A percentile compares a stretch with the other conserved stretches of the same genome.
phyloP scores from a whole-genome alignment of 53 echinoderm and acorn worm species.

The Arbacia lixula region DNA sequence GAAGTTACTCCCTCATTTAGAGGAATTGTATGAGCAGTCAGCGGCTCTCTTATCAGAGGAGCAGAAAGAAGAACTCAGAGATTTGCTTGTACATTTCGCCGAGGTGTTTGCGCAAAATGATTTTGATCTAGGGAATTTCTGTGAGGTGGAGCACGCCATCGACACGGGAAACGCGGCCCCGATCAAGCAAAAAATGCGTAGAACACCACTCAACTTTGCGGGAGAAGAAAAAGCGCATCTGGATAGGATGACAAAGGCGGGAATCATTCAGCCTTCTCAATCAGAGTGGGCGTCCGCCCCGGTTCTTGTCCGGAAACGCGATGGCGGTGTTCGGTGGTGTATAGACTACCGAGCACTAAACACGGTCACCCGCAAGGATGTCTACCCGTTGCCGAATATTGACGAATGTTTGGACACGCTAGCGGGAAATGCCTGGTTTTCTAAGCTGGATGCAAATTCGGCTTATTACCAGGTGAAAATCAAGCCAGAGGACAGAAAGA shows the following conservation, averaged over 20 bases:
- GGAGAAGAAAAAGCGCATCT: slow-evolving; percentile 1
- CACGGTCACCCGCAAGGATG: slow-evolving; percentile 16
- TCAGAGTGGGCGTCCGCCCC: background rate
- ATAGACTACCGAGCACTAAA: slow-evolving; percentile 21
- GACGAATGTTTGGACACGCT: slow-evolving; percentile 25
- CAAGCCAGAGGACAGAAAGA: background rate
- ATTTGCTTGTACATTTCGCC: background rate
- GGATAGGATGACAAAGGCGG: background rate
- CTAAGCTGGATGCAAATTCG: slow-evolving; percentile 5
- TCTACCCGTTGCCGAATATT: too few relatives aligned
- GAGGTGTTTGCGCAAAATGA: slow-evolving; percentile 7
- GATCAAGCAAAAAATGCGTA: slow-evolving; percentile 12
- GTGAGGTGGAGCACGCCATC: background rate
- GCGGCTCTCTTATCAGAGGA: background rate
- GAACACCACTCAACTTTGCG: background rate
- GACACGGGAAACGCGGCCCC: slow-evolving; percentile 12
- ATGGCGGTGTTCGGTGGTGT: too few relatives aligned
- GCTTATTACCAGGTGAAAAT: too few relatives aligned
- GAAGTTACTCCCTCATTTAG: too few relatives aligned
- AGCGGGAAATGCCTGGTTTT: slow-evolving; percentile 8
- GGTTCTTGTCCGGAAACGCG: too few relatives aligned
- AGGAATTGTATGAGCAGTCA: background rate
- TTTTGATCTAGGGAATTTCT: too few relatives aligned
- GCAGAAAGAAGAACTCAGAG: background rate
- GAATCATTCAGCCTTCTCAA: too few relatives aligned